These are phyloP conservation scores for Drosophila santomea DNA, from an alignment of 1,140 invertebrate genomes.

Conservation along the genomic window DNA sequence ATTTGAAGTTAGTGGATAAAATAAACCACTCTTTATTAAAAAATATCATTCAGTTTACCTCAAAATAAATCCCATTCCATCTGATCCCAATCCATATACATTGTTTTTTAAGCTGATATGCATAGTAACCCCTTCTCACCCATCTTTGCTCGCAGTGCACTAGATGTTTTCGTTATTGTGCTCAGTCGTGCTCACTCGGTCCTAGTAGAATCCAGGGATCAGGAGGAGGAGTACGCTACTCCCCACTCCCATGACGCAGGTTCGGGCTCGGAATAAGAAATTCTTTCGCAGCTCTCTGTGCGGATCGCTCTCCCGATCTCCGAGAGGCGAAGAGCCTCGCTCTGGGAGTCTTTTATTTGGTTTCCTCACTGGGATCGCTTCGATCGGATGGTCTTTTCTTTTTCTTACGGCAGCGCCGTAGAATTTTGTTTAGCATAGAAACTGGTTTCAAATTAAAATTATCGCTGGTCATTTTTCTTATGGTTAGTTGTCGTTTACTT, in stretches of 20 bases:
- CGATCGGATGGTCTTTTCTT: conserved; percentile 27
- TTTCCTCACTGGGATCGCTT: conserved; percentile 50
- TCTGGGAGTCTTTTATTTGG: conserved; percentile 64
- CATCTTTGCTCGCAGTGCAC: conserved; percentile 18
- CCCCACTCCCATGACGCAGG: conserved; percentile 29
- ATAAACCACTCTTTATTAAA: too few relatives aligned
- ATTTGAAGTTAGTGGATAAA: too few relatives aligned
- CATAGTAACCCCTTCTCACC: not conserved
- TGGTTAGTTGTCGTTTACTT: conserved; percentile 82
- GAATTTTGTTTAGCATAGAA: conserved; percentile 82
- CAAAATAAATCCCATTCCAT: not conserved
- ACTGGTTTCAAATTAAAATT: conserved; percentile 84
- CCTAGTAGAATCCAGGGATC: conserved; percentile 24
- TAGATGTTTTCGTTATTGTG: conserved; percentile 41
- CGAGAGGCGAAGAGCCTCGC: conserved; percentile 17
- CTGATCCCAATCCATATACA: not conserved
- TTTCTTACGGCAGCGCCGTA: conserved; percentile 34
- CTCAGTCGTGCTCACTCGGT: conserved; percentile 52
- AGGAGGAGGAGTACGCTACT: conserved; percentile 27
- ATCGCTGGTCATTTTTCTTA: conserved; percentile 84
- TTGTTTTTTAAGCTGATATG: not conserved
- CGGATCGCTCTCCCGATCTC: not conserved
- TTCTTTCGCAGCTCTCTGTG: conserved; percentile 48
- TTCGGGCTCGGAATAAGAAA: conserved; percentile 45
- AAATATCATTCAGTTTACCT: too few relatives aligned